Evolutionary conservation across 2,888 invertebrate genomes (phyloP).

Genomic region (Chydorus sphaericus): DNA sequence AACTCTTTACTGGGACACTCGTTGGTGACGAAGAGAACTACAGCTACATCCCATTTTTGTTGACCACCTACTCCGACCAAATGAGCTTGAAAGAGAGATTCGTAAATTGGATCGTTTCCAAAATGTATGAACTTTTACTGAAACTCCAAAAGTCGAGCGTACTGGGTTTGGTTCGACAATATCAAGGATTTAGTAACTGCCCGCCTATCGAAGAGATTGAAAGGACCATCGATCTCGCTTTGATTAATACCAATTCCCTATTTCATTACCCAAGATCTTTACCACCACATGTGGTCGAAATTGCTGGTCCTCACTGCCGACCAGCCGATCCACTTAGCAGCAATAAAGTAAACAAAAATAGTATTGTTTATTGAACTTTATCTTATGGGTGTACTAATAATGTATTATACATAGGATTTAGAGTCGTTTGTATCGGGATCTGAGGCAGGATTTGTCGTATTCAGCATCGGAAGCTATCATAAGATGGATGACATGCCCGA

Average conservation of each 20-base stretch:
- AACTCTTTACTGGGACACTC: not conserved
- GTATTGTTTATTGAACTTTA: too few species aligned
- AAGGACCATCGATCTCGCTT: constrained; percentile 30
- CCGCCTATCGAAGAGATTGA: constrained; percentile 21
- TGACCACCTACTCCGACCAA: constrained; percentile 19
- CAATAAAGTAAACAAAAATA: too few species aligned
- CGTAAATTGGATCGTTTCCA: constrained; percentile 22
- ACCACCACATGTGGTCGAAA: constrained; percentile 19
- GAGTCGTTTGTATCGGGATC: constrained; percentile 10
- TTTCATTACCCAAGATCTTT: constrained; percentile 15
- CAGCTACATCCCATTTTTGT: constrained; percentile 15
- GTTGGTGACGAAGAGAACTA: constrained; percentile 2
- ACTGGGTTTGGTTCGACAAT: not conserved
- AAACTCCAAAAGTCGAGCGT: not conserved
- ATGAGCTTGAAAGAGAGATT: constrained; percentile 24
- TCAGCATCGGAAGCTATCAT: constrained; percentile 25
- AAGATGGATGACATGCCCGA: constrained; percentile 23
- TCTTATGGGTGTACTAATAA: too few species aligned
- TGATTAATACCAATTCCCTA: constrained; percentile 18
- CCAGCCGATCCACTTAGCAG: constrained; percentile 28
- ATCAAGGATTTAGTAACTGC: not conserved
- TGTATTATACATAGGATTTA: too few species aligned
- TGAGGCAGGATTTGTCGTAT: constrained; percentile 24
- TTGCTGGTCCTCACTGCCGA: constrained; percentile 20
- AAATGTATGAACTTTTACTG: constrained; percentile 23